These are phyloP conservation scores for Phasia obesa DNA, from an alignment of 2,888 invertebrate genomes.

Conservation along the genomic window DNA sequence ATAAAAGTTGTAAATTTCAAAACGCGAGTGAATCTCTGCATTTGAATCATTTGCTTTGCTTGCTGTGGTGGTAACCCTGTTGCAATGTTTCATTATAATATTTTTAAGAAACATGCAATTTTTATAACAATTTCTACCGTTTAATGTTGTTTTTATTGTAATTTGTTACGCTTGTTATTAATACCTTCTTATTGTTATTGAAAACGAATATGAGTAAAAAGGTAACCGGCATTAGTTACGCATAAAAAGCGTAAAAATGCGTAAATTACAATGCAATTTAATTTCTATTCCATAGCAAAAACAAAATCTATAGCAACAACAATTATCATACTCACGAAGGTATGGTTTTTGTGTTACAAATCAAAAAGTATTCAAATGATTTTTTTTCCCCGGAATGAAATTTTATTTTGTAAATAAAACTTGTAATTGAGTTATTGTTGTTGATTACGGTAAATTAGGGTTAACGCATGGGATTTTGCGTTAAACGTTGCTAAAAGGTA, in stretches of 20 bases:
- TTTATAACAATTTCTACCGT: constrained; percentile 14
- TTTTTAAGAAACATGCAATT: constrained; percentile 38
- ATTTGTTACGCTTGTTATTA: constrained; percentile 29
- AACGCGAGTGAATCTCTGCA: not conserved
- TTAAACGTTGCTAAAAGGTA: too few species aligned
- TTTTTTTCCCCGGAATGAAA: not conserved
- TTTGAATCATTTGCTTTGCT: not conserved
- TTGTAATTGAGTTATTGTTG: constrained; percentile 62
- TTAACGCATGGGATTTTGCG: constrained; percentile 35
- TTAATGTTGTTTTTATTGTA: constrained; percentile 4
- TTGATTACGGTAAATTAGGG: constrained; percentile 53
- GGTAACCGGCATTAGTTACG: constrained; percentile 51
- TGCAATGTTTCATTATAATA: too few species aligned
- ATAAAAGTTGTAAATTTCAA: too few species aligned
- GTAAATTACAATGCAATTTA: constrained; percentile 59
- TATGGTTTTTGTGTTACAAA: constrained; percentile 15
- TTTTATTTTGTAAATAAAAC: not conserved
- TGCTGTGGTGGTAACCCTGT: constrained; percentile 1
- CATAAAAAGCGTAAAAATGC: constrained; percentile 66
- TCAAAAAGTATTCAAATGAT: constrained; percentile 3
- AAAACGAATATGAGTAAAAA: constrained; percentile 12
- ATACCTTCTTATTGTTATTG: constrained; percentile 19
- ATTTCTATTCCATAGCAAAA: not conserved
- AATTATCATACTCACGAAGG: not conserved
- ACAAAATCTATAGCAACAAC: not conserved